phyloP scores from a whole-genome alignment of 2,113 vertebrate species.

The Caretta caretta region DNA sequence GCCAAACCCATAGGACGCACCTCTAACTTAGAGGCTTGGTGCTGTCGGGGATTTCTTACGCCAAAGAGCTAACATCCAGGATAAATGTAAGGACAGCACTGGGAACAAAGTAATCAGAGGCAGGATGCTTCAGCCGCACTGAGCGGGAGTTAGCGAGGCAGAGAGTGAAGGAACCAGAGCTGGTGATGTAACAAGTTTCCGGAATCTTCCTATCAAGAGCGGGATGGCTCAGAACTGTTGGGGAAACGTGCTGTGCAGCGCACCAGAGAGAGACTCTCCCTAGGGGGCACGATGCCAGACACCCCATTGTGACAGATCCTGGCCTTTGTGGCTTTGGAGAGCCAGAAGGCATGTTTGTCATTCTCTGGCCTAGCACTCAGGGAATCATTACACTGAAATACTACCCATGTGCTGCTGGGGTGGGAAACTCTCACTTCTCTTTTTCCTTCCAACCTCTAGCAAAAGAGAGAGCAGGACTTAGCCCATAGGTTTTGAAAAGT shows the following conservation, averaged over 20 bases:
- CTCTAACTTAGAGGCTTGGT: background rate
- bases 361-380: background rate
- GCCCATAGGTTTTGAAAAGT: background rate
- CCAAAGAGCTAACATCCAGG: too few species aligned
- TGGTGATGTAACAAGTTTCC: background rate
- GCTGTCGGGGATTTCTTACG: too few species aligned
- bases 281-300: background rate
- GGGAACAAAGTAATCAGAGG: too few species aligned
- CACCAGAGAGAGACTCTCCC: background rate
- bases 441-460: background rate
- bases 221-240: background rate
- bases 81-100: too few species aligned
- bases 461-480: background rate
- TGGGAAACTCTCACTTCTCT: background rate
- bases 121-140: too few species aligned
- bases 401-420: background rate
- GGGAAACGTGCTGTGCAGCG: background rate
- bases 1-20: background rate
- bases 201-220: background rate
- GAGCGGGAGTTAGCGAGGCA: background rate
- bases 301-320: too few species aligned
- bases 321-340: background rate
- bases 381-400: background rate
- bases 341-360: background rate
- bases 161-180: background rate